A percentile compares a stretch with the other conserved stretches of the same genome.
These are phyloP conservation scores for Illadopsis cleaveri DNA, from an alignment of 2,113 vertebrate genomes.

Conservation along the genomic window DNA sequence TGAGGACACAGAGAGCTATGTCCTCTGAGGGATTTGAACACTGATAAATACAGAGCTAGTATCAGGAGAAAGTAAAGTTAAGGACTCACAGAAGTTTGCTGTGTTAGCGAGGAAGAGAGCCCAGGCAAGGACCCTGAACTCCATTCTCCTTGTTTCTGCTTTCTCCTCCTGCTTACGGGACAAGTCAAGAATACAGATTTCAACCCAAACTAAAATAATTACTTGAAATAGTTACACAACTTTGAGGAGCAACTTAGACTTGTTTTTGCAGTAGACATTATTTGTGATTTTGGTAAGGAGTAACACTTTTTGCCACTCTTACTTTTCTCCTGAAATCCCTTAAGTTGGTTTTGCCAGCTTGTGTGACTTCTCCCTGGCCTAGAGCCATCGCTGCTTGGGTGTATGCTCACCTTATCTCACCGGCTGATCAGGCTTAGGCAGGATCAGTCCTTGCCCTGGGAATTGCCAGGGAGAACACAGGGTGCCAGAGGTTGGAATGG, in stretches of 20 bases:
- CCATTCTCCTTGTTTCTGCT: not conserved
- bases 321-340: not conserved
- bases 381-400: not conserved
- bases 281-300: not conserved
- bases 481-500: not conserved
- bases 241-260: not conserved
- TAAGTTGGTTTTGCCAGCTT: not conserved
- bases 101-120: not conserved
- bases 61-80: not conserved
- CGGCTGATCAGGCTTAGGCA: not conserved
- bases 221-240: not conserved
- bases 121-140: not conserved
- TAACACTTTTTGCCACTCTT: not conserved
- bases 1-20: not conserved
- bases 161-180: fast-evolving
- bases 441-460: not conserved
- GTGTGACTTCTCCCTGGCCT: not conserved
- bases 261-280: not conserved
- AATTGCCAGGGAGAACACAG: not conserved
- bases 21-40: not conserved
- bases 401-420: not conserved
- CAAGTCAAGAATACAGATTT: not conserved
- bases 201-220: not conserved
- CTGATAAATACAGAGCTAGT: not conserved
- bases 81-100: not conserved